Conservation (phyloP, 2,888 invertebrate species). For the Onthophagus sagittarius region DNA sequence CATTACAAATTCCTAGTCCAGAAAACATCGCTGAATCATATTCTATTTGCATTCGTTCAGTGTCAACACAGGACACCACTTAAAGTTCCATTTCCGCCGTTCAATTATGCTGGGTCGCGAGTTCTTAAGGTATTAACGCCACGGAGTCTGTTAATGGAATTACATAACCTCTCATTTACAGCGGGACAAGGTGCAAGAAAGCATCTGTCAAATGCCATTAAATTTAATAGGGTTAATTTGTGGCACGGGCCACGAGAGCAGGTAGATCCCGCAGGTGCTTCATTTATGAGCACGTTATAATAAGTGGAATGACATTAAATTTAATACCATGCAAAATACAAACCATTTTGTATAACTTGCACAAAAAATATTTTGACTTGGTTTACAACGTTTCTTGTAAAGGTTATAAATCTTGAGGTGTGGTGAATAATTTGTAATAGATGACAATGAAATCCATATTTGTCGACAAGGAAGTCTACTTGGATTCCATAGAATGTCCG, state of each 20-base stretch:
- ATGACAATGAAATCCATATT: neutral
- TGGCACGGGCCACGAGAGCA: neutral
- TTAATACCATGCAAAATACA: neutral
- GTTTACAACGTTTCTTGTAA: too few relatives aligned
- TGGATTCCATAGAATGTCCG: neutral
- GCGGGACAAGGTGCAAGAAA: neutral
- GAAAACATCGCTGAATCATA: neutral
- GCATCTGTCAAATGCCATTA: neutral
- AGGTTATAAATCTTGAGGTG: neutral
- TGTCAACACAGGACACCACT: neutral
- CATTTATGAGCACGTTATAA: neutral
- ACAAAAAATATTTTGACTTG: too few relatives aligned
- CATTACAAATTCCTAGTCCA: neutral
- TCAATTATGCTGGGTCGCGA: neutral
- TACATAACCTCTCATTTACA: neutral
- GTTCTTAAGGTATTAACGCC: neutral
- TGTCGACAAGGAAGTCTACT: neutral
- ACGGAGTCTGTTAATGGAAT: neutral
- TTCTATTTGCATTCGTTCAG: neutral
- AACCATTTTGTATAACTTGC: too few relatives aligned
- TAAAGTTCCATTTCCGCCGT: neutral
- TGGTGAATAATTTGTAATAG: neutral
- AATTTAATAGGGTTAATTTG: neutral
- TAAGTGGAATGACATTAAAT: neutral
- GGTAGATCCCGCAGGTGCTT: neutral